A percentile compares a stretch with the other conserved stretches of the same genome.
Evolutionary conservation across 1,140 invertebrate genomes (phyloP).

Genomic region (Calliphora vicina): DNA sequence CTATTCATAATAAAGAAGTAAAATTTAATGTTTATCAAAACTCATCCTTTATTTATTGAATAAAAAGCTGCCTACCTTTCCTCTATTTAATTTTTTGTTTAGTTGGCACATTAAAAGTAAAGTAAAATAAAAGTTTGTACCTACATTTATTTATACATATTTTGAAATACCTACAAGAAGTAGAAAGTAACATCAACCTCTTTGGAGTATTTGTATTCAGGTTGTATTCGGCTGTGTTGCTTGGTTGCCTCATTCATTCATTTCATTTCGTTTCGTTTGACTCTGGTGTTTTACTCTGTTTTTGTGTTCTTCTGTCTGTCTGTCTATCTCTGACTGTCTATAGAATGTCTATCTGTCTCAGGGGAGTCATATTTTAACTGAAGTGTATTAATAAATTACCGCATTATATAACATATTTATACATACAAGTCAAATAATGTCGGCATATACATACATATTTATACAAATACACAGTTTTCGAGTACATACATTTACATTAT

Average conservation of each 20-base stretch:
- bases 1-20: background rate
- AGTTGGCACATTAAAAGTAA: background rate
- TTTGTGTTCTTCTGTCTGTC: background rate
- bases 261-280: conserved; percentile 8
- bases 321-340: conserved; percentile 14
- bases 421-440: conserved; percentile 26
- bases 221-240: conserved; percentile 4
- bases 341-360: conserved; percentile 32
- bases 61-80: background rate
- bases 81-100: background rate
- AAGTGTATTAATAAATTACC: conserved; percentile 35
- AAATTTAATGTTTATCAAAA: background rate
- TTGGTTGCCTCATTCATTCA: background rate
- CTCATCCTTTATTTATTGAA: background rate
- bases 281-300: background rate
- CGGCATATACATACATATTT: background rate
- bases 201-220: background rate
- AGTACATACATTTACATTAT: background rate
- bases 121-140: background rate
- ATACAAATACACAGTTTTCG: background rate
- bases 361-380: conserved; percentile 33
- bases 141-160: too few species aligned
- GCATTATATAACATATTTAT: conserved; percentile 30
- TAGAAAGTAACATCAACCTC: background rate
- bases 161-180: background rate